Base-by-base conservation (phyloP, 2,888 invertebrate species). In the Latrodectus elegans region DNA sequence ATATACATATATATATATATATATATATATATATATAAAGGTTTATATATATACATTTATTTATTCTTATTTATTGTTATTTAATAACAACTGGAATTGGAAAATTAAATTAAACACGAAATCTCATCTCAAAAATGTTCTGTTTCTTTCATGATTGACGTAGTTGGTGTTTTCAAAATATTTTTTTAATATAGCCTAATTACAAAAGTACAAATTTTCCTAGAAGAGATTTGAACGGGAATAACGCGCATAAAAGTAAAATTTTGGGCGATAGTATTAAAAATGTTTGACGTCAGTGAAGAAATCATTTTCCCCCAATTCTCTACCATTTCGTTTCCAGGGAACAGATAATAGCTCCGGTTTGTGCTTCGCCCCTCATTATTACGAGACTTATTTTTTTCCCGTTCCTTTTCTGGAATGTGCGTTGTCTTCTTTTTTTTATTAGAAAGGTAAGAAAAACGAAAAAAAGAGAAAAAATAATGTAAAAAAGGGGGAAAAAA, bases 311-410 rank as follows among this genome's bases (percentile, higher is more conserved):
- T 22, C 55, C 60, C 38, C 67, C 11, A 17, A 53, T 68, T 49
- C 49, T 15, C 15, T 22, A 53, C 64, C 77, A 8, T 17, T 79
- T 72, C 52, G 72, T 67, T 77, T 80, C 73, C 38, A 38, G 38
- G 38, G 55, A 67, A 65, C 38, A 77, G 81, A 87, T 87, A 87
- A 87, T 87, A 87, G 86, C 86, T 87, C 79, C 81, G 86, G 86
- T 87, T 87, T 87, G 86, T 81, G 86, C 81, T 76, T 72, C 76
- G 85, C 81, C 81, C 60, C 86, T 87, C 86, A 87, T 87, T 81
- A 87, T 87, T 87, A 81, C 85, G 76, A 81, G 86, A 74, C 75
- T 51, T 85, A 52, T 83, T 55, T 55, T 38, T 55, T 12, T 55
- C 55, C 55, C 60, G 38, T 38, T 38, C 38, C 12, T n/a, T 60